Evolutionary conservation across 2,113 vertebrate genomes (phyloP), one percentile per base, ranked within the genome.

Genomic region (Chloropsis hardwickii): DNA sequence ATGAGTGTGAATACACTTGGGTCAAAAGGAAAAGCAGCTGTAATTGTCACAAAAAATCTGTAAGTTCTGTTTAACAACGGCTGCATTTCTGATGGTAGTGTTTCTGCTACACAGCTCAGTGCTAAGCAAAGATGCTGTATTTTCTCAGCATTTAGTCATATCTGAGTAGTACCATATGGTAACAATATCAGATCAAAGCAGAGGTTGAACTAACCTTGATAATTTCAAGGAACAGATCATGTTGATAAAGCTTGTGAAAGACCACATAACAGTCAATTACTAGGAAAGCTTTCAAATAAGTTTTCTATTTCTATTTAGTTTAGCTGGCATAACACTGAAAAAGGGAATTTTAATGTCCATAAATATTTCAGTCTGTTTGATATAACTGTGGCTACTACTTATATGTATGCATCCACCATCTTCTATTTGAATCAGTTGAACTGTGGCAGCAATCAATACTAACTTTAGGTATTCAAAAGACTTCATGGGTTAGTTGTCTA

Each of bases 1-100:
- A 88, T 19, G 54, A 76, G 44, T 39, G 15, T 80, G 74, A 93
- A 92, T 45, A 47, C 1, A 4, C 66, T 82, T 80, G 39, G 50
- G 42, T 73, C 81, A 92, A 86, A 88, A 73, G 45, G 50, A 94
- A 93, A 94, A 92, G 78, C 58, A 91, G 70, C 54, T 87, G 35
- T 47, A 91, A 62, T 12, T 93, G 74, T 72, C 66, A 64, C 84
- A 84, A 81, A 88, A 65, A 77, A 77, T 62, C n/a, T 86, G 5
- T 54, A 85, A 70, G 24, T 61, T 94, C 74, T 90, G 78, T 58
- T 93, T 88, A 88, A 90, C 67, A 90, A 73, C 28, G 47, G 62
- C 24, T 86, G 54, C 35, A 70, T 66, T 93, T 94, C 83, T 89
- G 60, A 74, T 56, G 12, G n/a, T 21, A 66, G 16, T 37, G 44